Conservation (phyloP, 2,113 vertebrate genomes). For the Crypturellus undulatus region DNA sequence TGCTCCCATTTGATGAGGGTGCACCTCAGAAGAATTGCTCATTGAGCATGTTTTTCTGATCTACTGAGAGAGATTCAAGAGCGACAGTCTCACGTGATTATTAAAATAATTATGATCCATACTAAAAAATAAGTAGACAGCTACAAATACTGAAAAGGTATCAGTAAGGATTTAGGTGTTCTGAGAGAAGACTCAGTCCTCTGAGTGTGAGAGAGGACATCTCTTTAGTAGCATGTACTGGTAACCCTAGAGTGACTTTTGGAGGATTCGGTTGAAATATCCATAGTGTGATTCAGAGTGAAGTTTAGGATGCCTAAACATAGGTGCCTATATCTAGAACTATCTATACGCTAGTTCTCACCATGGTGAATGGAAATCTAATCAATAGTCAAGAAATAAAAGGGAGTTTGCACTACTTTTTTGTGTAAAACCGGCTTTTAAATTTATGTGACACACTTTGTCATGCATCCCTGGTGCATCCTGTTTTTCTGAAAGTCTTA, state of each 20-base stretch:
- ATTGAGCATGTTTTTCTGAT: accelerated
- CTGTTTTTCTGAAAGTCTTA: neutral
- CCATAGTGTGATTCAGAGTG: neutral
- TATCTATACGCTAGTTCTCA: neutral
- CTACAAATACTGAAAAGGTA: neutral
- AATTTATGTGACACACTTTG: neutral
- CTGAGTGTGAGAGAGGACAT: neutral
- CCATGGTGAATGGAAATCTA: neutral
- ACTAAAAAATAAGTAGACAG: neutral
- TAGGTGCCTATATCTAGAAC: neutral
- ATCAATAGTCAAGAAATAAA: neutral
- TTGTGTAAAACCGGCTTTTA: neutral
- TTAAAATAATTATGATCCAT: neutral
- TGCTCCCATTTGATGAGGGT: neutral
- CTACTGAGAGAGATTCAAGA: neutral
- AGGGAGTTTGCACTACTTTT: neutral
- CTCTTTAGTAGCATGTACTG: neutral
- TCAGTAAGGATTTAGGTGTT: neutral
- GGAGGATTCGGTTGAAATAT: neutral
- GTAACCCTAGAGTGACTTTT: neutral
- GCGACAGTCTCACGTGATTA: neutral
- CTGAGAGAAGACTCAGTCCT: neutral
- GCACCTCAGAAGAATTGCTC: neutral
- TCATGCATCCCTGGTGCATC: neutral
- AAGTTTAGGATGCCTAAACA: neutral